phyloP scores from a whole-genome alignment of 2,113 vertebrate genomes.

The Callospermophilus lateralis region DNA sequence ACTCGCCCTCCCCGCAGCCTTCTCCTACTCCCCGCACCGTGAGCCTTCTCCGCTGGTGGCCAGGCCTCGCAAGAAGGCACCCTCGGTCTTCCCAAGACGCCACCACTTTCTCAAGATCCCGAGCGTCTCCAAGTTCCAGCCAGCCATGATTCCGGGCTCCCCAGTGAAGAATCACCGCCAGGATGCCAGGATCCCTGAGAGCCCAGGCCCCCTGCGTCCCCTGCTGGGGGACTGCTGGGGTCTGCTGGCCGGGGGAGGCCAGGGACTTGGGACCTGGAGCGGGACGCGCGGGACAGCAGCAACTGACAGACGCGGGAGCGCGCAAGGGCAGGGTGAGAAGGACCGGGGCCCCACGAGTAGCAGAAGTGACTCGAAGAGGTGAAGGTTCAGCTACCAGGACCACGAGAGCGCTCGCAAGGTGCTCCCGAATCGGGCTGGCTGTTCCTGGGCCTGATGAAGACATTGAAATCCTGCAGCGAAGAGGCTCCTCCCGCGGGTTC shows the following conservation, averaged over 20 bases:
- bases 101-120: constrained; percentile 39
- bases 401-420: constrained; percentile 64
- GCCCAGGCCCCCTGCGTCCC: not conserved
- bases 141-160: constrained; percentile 32
- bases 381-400: constrained; percentile 78
- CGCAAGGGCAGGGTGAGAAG: constrained; percentile 14
- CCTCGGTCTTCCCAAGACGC: constrained; percentile 68
- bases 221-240: not conserved
- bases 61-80: constrained; percentile 81
- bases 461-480: constrained; percentile 72
- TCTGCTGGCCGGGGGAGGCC: not conserved
- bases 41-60: constrained; percentile 37
- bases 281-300: not conserved
- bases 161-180: constrained; percentile 71
- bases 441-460: constrained; percentile 80
- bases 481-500: constrained; percentile 81
- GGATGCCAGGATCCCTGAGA: constrained; percentile 29
- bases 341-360: constrained; percentile 73
- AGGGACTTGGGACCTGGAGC: not conserved
- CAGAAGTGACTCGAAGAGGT: constrained; percentile 72
- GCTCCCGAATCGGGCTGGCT: constrained; percentile 71
- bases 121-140: constrained; percentile 60
- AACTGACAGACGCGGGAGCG: constrained; percentile 70
- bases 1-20: not conserved
- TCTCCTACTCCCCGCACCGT: not conserved